Evolutionary conservation across 2,797 vertebrate species (phyloP), one percentile per base, ranked within the genome.

Genomic region (Sebastes trivittatus): DNA sequence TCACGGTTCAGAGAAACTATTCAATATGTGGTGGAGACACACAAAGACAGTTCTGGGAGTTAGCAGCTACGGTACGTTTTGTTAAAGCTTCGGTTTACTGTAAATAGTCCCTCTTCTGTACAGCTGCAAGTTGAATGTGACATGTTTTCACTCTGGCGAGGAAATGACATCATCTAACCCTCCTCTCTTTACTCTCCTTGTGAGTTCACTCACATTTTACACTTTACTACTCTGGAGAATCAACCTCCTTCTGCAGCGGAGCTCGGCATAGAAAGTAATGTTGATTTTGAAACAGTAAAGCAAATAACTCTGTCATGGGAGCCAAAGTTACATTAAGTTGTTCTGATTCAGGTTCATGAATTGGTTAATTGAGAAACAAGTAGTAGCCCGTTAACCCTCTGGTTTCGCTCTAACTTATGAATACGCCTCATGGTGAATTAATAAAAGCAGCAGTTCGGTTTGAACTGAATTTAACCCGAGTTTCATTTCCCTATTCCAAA

Each of bases 131-230:
- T 63, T 80, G 46, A 88, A 69, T 38, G 38, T 82, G 86, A 78
- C 64, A 58, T 82, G 81, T 89, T 83, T 87, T 84, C 1, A 10
- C 73, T 77, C 46, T 36, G 13, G 13, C 4, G 58, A 84, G 84
- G 90, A 89, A 91, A 88, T 89, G 18, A 88, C 73, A 71, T 90
- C 83, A 91, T 67, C n/a, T 22, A 10, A 42, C 63, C 32, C 38
- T 61, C 66, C 71, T 83, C 27, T 13, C 54, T 71, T 77, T 75
- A 71, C 75, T 71, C 56, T 46, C 10, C 55, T 42, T 83, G 36
- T 65, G 71, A 87, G 72, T 82, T 87, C 79, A 58, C 27, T 71
- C 68, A 46, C 56, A 59, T 75, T 65, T 80, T 55, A 85, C 61
- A 81, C 64, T 64, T 79, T 34, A 55, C 75, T n/a, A 6, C 77